A percentile compares a stretch with the other conserved stretches of the same genome.
Evolutionary conservation across 2,113 vertebrate genomes (phyloP).

Genomic region (Orientallactaga bullata): DNA sequence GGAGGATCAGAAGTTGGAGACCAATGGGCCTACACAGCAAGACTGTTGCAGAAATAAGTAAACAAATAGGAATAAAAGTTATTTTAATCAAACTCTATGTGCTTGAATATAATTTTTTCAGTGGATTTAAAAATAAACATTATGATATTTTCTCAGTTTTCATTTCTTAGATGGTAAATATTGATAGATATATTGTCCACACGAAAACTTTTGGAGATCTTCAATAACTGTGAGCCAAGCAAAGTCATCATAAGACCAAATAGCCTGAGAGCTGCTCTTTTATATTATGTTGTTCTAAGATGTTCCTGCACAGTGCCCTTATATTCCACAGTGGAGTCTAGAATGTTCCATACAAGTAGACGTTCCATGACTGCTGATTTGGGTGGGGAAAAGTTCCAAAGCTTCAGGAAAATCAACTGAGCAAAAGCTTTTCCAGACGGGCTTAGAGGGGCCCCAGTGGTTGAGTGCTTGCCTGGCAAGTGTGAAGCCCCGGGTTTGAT

Average conservation of each 20-base stretch:
- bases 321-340: not conserved
- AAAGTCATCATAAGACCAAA: not conserved
- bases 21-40: not conserved
- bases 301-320: not conserved
- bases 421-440: not conserved
- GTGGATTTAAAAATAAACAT: conserved; percentile 3
- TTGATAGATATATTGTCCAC: not conserved
- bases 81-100: not conserved
- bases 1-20: not conserved
- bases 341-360: not conserved
- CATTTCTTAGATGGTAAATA: conserved; percentile 1
- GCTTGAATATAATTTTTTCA: not conserved
- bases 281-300: not conserved
- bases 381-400: not conserved
- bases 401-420: not conserved
- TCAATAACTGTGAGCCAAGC: not conserved
- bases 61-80: not conserved
- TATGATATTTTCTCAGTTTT: not conserved
- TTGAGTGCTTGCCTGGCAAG: not conserved
- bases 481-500: not conserved
- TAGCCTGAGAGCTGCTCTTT: not conserved
- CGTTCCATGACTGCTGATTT: not conserved
- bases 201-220: not conserved
- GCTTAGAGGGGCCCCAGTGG: not conserved
- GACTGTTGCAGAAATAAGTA: not conserved